Percentiles rank a stretch among this genome's conserved stretches.
These are phyloP conservation scores for Gavia stellata DNA, from an alignment of 2,113 vertebrate species.

Conservation along the genomic window DNA sequence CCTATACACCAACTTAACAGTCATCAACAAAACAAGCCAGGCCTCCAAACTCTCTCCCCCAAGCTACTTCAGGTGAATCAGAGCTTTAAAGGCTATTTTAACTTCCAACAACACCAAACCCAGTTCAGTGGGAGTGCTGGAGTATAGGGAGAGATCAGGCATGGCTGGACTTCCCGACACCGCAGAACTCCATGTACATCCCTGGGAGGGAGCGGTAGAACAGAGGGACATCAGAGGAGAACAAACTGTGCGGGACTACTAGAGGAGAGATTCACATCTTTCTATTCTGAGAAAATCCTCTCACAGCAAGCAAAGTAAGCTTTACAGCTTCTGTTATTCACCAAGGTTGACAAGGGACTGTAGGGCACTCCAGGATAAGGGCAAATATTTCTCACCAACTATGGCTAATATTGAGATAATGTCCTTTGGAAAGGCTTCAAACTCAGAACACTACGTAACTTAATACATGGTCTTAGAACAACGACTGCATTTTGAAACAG, in stretches of 20 bases:
- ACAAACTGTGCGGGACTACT: not conserved
- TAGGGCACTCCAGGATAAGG: not conserved
- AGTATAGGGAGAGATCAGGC: not conserved
- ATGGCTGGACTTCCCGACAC: not conserved
- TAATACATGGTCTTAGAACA: not conserved
- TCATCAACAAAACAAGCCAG: not conserved
- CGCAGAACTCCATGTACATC: not conserved
- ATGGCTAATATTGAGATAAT: not conserved
- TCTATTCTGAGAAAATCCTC: slow-evolving; percentile 18
- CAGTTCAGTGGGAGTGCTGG: not conserved
- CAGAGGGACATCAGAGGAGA: not conserved
- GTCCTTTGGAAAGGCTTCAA: not conserved
- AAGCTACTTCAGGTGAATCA: not conserved
- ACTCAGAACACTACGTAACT: not conserved
- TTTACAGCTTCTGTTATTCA: not conserved
- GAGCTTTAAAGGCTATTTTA: not conserved
- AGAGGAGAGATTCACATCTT: not conserved
- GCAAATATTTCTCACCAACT: not conserved
- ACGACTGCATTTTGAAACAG: not conserved
- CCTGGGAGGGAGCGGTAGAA: not conserved
- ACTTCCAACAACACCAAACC: not conserved
- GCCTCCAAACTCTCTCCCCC: not conserved
- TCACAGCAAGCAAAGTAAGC: not conserved
- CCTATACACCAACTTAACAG: not conserved
- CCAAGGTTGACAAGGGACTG: not conserved